phyloP scores from a whole-genome alignment of 37 sponge, comb jelly and placozoan genomes.

The Tethya wilhelma region DNA sequence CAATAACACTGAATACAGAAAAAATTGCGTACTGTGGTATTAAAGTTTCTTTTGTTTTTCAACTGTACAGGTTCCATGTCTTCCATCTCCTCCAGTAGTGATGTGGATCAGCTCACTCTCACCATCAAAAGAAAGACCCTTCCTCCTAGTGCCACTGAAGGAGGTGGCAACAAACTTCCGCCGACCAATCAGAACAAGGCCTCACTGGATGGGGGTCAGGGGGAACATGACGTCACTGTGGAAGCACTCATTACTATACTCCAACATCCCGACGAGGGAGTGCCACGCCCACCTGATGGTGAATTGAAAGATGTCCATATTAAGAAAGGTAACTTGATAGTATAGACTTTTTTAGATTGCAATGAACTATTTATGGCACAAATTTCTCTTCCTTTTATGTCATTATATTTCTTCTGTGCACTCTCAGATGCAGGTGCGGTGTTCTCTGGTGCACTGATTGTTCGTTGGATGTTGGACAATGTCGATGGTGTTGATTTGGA shows the following conservation, averaged over 20 bases:
- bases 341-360: not conserved
- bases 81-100: no score
- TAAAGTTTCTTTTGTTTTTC: no score
- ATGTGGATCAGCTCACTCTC: no score
- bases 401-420: no score
- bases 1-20: no score
- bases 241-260: slow-evolving; percentile 58
- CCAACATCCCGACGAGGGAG: slow-evolving; percentile 83
- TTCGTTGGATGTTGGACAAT: slow-evolving; percentile 67
- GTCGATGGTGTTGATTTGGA: slow-evolving; percentile 56
- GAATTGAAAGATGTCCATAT: slow-evolving; percentile 45
- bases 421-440: slow-evolving; percentile 76
- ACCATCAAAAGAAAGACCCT: no score
- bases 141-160: no score
- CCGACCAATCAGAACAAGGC: no score
- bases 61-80: no score
- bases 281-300: slow-evolving; percentile 26
- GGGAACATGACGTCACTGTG: slow-evolving; percentile 31
- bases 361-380: not conserved
- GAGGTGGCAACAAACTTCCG: no score
- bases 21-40: no score
- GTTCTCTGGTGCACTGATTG: slow-evolving; percentile 72
- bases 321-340: slow-evolving; percentile 24
- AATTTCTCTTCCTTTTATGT: no score
- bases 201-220: not conserved